Evolutionary conservation across 1,140 invertebrate species (phyloP).

Genomic region (Alviniconcha marisindica): DNA sequence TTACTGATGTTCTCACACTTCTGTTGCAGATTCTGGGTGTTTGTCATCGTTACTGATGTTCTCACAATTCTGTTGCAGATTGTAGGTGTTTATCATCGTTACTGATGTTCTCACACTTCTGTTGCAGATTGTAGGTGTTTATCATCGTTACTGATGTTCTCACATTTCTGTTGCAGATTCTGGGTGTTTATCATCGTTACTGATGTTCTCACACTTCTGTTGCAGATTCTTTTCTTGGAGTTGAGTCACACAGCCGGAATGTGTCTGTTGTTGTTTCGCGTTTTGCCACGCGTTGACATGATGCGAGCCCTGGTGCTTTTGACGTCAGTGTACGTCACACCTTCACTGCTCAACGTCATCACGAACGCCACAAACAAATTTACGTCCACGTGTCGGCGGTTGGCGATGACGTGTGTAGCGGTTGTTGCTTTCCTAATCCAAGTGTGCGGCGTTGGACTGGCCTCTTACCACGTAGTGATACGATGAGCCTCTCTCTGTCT

Average conservation of each 20-base stretch:
- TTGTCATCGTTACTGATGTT: no score
- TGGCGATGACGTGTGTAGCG: constrained; percentile 58
- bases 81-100: no score
- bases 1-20: no score
- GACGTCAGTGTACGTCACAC: constrained; percentile 93
- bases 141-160: no score
- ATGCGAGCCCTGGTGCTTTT: constrained; percentile 95
- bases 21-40: no score
- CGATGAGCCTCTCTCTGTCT: no score
- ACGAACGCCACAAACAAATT: constrained; percentile 42
- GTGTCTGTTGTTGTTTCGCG: constrained; percentile 88
- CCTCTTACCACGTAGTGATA: constrained; percentile 28
- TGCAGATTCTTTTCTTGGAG: constrained; percentile 83
- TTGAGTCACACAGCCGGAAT: constrained; percentile 91
- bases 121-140: no score
- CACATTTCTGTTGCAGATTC: no score
- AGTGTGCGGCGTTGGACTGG: constrained; percentile 50
- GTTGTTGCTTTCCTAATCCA: constrained; percentile 48
- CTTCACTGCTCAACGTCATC: constrained; percentile 80
- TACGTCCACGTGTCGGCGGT: constrained; percentile 42
- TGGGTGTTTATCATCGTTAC: no score
- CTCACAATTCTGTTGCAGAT: no score
- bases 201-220: no score
- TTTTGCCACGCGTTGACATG: constrained; percentile 93
- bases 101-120: no score